phyloP scores from a whole-genome alignment of 2,113 vertebrate species.

The Melanotaenia duboulayi region DNA sequence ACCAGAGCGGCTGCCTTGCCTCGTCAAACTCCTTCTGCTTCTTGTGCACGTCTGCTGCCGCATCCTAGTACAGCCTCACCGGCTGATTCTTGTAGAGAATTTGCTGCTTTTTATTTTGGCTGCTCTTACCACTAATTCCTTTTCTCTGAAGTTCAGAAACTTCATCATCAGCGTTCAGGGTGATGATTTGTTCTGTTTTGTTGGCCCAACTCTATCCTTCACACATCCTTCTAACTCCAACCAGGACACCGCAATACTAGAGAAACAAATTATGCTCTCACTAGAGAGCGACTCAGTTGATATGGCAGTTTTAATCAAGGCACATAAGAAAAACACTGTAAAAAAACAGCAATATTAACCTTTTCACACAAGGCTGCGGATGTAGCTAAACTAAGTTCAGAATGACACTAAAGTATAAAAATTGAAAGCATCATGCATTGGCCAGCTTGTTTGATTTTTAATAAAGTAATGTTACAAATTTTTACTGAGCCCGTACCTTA shows the following conservation, averaged over 20 bases:
- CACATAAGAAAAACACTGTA: slow-evolving; percentile 40
- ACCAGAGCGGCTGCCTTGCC: too few species aligned
- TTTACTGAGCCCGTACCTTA: too few species aligned
- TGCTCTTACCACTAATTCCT: too few species aligned
- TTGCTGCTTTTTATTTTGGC: too few species aligned
- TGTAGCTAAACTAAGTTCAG: background rate
- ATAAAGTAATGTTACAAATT: background rate
- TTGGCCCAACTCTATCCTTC: slow-evolving; percentile 50
- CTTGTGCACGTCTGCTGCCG: too few species aligned
- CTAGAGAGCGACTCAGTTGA: slow-evolving; percentile 26
- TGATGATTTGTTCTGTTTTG: too few species aligned
- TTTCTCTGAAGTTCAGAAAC: too few species aligned
- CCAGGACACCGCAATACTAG: slow-evolving; percentile 33
- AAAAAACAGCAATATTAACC: slow-evolving; percentile 21
- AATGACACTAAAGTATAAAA: background rate
- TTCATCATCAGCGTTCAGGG: too few species aligned
- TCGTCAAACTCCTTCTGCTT: too few species aligned
- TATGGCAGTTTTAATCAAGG: slow-evolving; percentile 34
- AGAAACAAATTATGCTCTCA: slow-evolving; percentile 28
- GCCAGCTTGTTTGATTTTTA: background rate
- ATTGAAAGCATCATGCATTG: background rate
- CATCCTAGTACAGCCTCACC: too few species aligned
- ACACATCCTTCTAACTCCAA: slow-evolving; percentile 53
- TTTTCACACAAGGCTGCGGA: slow-evolving; percentile 12
- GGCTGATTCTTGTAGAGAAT: too few species aligned